Conservation (phyloP, 2,113 vertebrate species). For the Pionites leucogaster region DNA sequence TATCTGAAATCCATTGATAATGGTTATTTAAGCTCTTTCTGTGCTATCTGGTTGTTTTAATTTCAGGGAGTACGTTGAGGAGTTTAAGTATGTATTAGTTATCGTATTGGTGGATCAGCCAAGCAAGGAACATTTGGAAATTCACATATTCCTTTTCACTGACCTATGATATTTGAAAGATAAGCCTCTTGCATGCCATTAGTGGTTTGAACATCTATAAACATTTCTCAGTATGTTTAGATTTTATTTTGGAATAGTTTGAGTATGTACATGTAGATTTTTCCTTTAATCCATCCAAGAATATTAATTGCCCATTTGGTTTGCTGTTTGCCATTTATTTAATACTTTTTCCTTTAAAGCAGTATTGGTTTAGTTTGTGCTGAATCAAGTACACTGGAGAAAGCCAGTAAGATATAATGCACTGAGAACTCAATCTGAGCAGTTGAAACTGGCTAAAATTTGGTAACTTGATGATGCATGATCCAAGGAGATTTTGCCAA, state of each 20-base stretch:
- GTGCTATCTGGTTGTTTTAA: conserved; percentile 43
- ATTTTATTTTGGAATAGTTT: neutral
- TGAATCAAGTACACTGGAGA: neutral
- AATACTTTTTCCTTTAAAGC: neutral
- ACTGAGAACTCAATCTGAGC: neutral
- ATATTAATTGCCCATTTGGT: neutral
- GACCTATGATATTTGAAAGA: conserved; percentile 49
- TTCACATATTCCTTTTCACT: conserved; percentile 35
- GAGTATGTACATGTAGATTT: neutral
- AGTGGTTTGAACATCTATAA: conserved; percentile 36
- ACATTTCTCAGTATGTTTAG: neutral
- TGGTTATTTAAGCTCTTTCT: conserved; percentile 40
- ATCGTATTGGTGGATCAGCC: conserved; percentile 54
- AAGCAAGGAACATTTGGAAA: conserved; percentile 39
- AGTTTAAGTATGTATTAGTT: conserved; percentile 54
- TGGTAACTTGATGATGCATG: accelerated
- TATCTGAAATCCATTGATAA: conserved; percentile 60
- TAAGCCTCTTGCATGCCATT: conserved; percentile 20
- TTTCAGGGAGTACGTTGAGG: conserved; percentile 43
- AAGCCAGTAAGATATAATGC: neutral
- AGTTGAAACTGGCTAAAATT: neutral
- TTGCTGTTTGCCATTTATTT: neutral
- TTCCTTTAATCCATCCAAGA: neutral
- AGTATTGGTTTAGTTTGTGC: neutral
- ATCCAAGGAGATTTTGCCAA: neutral